Base-by-base conservation (phyloP, 2,113 vertebrate genomes). In the Esox niger region DNA sequence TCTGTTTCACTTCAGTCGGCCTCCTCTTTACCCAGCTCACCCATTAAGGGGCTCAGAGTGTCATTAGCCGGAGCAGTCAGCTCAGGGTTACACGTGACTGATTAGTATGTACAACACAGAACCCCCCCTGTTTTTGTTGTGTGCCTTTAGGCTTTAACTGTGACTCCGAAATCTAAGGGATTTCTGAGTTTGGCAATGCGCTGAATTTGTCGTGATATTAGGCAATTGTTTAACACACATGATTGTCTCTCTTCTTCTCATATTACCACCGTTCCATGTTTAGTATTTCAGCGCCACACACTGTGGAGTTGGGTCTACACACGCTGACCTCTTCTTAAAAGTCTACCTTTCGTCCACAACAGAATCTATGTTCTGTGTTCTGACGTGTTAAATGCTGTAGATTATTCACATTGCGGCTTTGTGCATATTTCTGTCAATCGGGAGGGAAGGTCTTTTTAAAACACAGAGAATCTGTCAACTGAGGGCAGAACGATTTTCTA, bases 1-100 rank as follows among this genome's bases (percentile, higher is more conserved):
- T 91, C 91, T 88, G 91, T 90, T 89, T 93, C 91, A 92, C 93
- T 93, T 93, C 89, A 90, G 91, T 93, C 88, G 93, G 90, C 84
- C 38, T 43, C 88, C 90, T 90, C 92, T 92, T 77, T 70, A 68
- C 63, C 69, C 67, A 32, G 46, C 29, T 66, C 62, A 21, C 72
- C 89, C 88, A 92, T 94, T 94, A 94, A 94, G 88, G 93, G 93
- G 92, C 91, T 90, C 87, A 85, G n/a, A n/a, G 85, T 89, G 84
- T 84, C 78, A 85, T 87, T 88, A 87, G 86, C 78, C 20, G 57
- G 56, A 71, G 49, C 59, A 64, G 38, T 63, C 61, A 55, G 49
- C 81, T 79, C 79, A 86, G 85, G 80, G 83, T 86, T 80, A 84
- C 77, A 66, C 84, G 23, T 43, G 15, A 27, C 7, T 77, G 64